Base-by-base conservation (phyloP, 2,888 invertebrate species). In the Erpobdella octoculata region DNA sequence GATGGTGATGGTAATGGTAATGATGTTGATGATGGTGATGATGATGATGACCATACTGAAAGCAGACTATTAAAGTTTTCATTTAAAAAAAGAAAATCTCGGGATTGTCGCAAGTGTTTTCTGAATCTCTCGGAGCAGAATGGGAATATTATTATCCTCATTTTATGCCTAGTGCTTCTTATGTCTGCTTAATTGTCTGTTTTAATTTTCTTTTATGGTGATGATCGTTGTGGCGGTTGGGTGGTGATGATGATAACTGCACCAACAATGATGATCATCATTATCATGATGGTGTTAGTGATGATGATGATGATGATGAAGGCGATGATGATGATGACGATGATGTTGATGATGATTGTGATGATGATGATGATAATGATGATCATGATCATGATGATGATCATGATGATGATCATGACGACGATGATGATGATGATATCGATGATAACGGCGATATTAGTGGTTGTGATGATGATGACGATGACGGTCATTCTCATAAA, bases 331-430 rank as follows among this genome's bases (percentile, higher is more conserved):
- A 41, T 41, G 18, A 41, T 41, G 18, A 41, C 18, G 9, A 41
- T 12, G 41, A 18, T 12, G 18, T 6, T 53, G 8, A 18, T 53
- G n/a, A n/a, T 46, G 18, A 46, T 46, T 18, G 3, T 46, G 46
- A 21, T 46, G 71, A 38, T 41, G 62, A 71, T 38, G 64, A 65
- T 2, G 71, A 41, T 65, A 65, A 48, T 64, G 18, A 46, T 46
- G 46, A n/a, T n/a, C 18, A 5, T 21, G 46, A 21, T 46, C 21
- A 1, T n/a, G 25, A 21, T 48, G 5, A 48, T 48, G 5, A 28
- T 53, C 35, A 1, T 48, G 65, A 66, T 71, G 66, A 71, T 65
- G 71, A 35, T 71, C 41, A 71, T 71, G 71, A 66, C 66, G 66
- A 48, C 48, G 67, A 37, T 71, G 71, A 53, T 66, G 66, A 36